These are phyloP conservation scores for Diploscapter pachys DNA, from an alignment of 1,140 invertebrate genomes.

Conservation along the genomic window DNA sequence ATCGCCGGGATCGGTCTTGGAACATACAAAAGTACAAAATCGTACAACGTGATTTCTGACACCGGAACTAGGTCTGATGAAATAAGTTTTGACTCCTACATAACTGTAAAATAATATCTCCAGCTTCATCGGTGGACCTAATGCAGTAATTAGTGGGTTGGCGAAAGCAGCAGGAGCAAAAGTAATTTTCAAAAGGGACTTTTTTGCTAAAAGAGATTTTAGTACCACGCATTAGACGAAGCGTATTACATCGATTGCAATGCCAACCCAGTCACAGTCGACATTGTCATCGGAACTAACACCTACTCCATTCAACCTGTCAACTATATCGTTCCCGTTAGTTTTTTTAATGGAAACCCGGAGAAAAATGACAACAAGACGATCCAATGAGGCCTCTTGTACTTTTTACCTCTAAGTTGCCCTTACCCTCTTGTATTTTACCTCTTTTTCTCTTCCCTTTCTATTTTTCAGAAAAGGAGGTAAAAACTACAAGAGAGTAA, in stretches of 20 bases:
- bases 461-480: too few species aligned
- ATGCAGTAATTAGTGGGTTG: constrained; percentile 19
- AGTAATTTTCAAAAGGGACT: background rate
- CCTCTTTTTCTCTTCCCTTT: too few species aligned
- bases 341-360: constrained; percentile 9
- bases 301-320: constrained; percentile 31
- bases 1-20: constrained; percentile 27
- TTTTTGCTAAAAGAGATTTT: background rate
- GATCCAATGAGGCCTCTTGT: background rate
- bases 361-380: too few species aligned
- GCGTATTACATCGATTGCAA: constrained; percentile 30
- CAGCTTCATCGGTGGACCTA: constrained; percentile 36
- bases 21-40: constrained; percentile 27
- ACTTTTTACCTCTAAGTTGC: too few species aligned
- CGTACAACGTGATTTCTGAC: constrained; percentile 36
- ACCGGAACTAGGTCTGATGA: constrained; percentile 16
- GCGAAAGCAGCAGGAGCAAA: constrained; percentile 25
- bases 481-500: too few species aligned
- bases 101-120: too few species aligned
- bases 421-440: too few species aligned
- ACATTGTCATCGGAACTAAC: constrained; percentile 27
- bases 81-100: too few species aligned
- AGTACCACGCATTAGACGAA: constrained; percentile 24
- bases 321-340: constrained; percentile 34
- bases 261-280: constrained; percentile 20